Evolutionary conservation across 2,797 vertebrate species (phyloP), one percentile per base, ranked within the genome.

Genomic region (Sebastiscus tertius): DNA sequence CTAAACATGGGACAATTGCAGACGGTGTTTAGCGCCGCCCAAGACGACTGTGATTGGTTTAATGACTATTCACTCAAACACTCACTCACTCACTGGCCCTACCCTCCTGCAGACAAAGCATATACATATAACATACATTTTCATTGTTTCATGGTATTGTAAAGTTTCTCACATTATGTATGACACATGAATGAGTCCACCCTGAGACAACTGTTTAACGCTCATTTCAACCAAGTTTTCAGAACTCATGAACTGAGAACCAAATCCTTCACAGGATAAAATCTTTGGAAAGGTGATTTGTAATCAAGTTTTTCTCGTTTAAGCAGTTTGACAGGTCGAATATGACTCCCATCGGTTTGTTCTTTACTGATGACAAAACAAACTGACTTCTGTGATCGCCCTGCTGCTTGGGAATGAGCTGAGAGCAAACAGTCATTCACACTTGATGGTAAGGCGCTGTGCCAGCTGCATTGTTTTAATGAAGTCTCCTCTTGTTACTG

Each of bases 391-490:
- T 75, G 31, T 33, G 46, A 70, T 16, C 20, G 6, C 13, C 18
- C 14, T 55, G 75, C 55, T 75, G 56, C 63, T 58, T 5, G 16
- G 62, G 18, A 77, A 52, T 3, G 56, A 75, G 66, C 84, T 2
- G 56, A 33, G 39, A 75, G 72, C 78, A 74, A 81, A 81, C 66
- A 76, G 22, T 54, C 29, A 33, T 24, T 72, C 60, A 33, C 36
- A 73, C 63, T 72, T 66, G 5, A 39, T 31, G 27, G 20, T 5
- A 29, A 71, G 59, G 73, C 61, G 18, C 59, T 33, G 27, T 36
- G 63, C 68, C 80, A 76, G 73, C 20, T 80, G 74, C 67, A 75
- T 74, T 83, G 82, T 88, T 85, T 65, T 66, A 70, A 71, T 79
- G 63, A 83, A 71, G 83, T 56, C 66, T 34, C 61, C 71, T 64